phyloP scores from a whole-genome alignment of 2,797 vertebrate genomes.

The Podargus strigoides region DNA sequence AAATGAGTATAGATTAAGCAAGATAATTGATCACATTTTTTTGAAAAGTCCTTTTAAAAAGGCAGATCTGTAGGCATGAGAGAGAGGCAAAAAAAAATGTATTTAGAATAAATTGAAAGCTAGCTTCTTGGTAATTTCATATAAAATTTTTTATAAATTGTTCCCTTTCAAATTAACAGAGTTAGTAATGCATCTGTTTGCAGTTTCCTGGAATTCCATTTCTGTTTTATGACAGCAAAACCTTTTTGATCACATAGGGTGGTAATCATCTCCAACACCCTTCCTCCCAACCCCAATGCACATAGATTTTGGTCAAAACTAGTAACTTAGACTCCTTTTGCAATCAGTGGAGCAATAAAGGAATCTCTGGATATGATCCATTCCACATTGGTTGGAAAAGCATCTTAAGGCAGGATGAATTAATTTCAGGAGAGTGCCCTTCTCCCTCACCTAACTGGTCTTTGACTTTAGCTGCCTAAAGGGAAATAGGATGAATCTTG shows the following conservation, averaged over 20 bases:
- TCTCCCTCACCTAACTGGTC: background rate
- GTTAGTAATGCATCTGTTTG: background rate
- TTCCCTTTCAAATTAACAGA: background rate
- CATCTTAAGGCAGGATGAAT: background rate
- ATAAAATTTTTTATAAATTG: background rate
- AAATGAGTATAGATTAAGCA: background rate
- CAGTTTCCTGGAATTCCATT: background rate
- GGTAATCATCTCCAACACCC: background rate
- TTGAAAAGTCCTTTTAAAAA: background rate
- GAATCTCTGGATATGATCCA: background rate
- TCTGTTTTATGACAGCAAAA: background rate
- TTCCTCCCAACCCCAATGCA: fast-evolving
- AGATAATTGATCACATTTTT: background rate
- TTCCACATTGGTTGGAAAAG: background rate
- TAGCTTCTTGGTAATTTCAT: background rate
- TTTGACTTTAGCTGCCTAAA: background rate
- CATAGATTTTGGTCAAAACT: background rate
- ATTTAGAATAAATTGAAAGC: background rate
- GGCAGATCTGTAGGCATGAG: background rate
- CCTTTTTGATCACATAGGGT: background rate
- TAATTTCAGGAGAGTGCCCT: background rate
- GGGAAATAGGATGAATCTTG: background rate
- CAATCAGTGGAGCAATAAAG: background rate
- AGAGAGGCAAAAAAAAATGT: background rate
- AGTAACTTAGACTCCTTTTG: background rate